Base-by-base conservation (phyloP, 53 echinoderm and acorn worm species). In the Paracentrotus lividus region DNA sequence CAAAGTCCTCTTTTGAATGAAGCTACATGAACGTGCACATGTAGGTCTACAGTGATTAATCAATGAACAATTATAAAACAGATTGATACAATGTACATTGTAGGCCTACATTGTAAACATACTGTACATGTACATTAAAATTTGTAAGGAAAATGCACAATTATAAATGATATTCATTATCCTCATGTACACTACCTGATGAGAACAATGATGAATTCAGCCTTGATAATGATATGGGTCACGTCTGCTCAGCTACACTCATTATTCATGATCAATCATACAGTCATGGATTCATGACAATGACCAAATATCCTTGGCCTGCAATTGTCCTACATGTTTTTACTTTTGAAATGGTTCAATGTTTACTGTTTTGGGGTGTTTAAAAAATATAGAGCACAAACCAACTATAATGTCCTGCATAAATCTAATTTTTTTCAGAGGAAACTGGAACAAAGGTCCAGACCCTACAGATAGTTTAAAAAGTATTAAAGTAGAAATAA, bases 161-260 rank as follows among this genome's bases (percentile, higher is more conserved):
- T 60, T 61, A 61, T 8, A 61, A n/a, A 27, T n/a, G 6, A 61
- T 21, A 5, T 1, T 20, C 10, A 61, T 24, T 26, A 26, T 61
- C 8, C 20, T 61, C 8, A 61, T 61, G 61, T 61, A 4, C 60
- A 60, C 7, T 21, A 60, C 40, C 20, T 32, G 32, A 20, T 72
- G 72, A 72, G 72, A 38, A 72, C 40, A 40, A 72, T 72, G 72
- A 18, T 21, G 40, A 40, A 15, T 72, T 72, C 32, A 38, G 9
- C 72, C 72, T 72, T 72, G 72, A 40, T n/a, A n/a, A n/a, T n/a
- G n/a, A n/a, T 72, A 3, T 72, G 72, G 72, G 72, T 72, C 72
- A 72, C 20, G 72, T 72, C 36, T 69, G 72, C 38, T 36, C 0
- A 66, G 6, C 29, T 31, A 31, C 12, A 66, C 40, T 36, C 36